Evolutionary conservation across 2,797 vertebrate species (phyloP), one percentile per base, ranked within the genome.

Genomic region (Toxotes lorentzi): DNA sequence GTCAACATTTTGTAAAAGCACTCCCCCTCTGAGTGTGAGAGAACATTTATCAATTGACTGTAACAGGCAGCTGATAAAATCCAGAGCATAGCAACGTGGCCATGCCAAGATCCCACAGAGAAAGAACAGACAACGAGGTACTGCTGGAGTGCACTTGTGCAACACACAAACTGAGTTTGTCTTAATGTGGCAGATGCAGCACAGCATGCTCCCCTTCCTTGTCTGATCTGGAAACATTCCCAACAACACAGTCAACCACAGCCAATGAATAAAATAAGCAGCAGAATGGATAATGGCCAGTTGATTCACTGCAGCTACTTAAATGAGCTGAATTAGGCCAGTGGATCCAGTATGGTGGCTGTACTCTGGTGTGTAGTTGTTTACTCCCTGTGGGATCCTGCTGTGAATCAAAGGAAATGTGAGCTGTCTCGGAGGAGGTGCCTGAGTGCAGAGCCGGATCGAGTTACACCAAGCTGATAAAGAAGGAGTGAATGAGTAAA

Each of bases 351-450:
- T 8, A 32, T n/a, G 30, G 79, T 80, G 83, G 59, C 77, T 78
- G 79, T 23, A 73, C 83, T 74, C 64, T 71, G 45, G 68, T 53
- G 70, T 48, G 71, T 61, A 63, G 66, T 54, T 83, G 90, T 92
- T 89, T 87, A 83, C 85, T 89, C 91, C 81, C 85, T 47, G 61
- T 78, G 75, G 83, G 86, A 80, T n/a, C 81, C 76, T 35, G 12
- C 78, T 65, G 83, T 78, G 88, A 91, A 90, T 89, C 73, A 86
- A 90, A 91, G 89, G 92, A 92, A 94, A 91, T 80, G 85, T 35
- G 90, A 92, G 86, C 88, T 8, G 81, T 86, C 89, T 90, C 63
- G 0, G 83, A 91, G 93, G 93, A 93, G 89, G 92, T 45, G 83
- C 78, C 75, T 41, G 21, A 85, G 73, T 53, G 73, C 73, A 43